Conservation (phyloP, 2,797 vertebrate genomes). For the Mustela erminea region DNA sequence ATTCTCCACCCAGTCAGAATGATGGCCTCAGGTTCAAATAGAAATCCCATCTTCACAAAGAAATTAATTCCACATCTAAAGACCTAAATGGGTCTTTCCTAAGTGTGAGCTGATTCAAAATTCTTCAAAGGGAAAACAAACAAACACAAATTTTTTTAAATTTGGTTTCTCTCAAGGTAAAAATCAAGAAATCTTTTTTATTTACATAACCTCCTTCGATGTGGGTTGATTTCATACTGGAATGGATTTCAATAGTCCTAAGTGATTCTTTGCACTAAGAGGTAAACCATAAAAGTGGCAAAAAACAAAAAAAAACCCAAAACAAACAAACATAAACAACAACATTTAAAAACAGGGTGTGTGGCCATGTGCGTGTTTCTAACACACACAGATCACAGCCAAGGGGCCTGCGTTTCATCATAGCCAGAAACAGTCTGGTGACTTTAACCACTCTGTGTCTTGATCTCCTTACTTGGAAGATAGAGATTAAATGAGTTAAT, state of each 20-base stretch:
- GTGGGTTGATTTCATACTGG: not conserved
- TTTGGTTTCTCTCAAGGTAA: conserved; percentile 30
- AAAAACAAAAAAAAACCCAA: not conserved
- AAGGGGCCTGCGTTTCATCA: not conserved
- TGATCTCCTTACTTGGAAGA: not conserved
- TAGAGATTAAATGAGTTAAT: not conserved
- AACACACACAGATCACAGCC: not conserved
- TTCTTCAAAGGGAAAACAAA: not conserved
- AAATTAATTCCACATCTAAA: not conserved
- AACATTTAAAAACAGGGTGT: not conserved
- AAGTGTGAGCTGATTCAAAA: not conserved
- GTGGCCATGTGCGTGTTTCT: accelerated
- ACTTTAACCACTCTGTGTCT: not conserved
- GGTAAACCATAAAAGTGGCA: not conserved
- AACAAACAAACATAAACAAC: not conserved
- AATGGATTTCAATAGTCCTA: not conserved
- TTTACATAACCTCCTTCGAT: not conserved
- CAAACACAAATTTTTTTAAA: not conserved
- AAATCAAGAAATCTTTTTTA: not conserved
- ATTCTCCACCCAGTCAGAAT: not conserved
- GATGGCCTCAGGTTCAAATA: not conserved
- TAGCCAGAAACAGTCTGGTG: not conserved
- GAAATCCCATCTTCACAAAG: not conserved
- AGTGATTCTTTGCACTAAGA: not conserved
- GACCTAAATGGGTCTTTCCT: not conserved